Base-by-base conservation (phyloP, 2,888 invertebrate species). In the Himalopsyche japonica region DNA sequence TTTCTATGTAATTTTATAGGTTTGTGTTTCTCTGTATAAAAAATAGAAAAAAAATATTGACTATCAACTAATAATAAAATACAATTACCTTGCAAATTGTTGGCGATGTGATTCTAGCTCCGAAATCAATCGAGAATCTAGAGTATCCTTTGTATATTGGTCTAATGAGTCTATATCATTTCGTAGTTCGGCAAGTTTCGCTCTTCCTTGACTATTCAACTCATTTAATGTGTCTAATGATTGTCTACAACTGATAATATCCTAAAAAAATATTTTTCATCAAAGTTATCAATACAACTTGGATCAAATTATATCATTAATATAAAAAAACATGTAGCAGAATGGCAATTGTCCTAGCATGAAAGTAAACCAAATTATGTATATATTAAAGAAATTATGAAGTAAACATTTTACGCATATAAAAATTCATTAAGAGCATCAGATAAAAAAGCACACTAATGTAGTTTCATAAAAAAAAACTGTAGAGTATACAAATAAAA, bases 191-290 rank as follows among this genome's bases (percentile, higher is more conserved):
- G 94, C 92, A 88, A 97, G 93, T 90, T 95, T 95, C 20, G 91
- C 91, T 88, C 97, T 93, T 3, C 97, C 97, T 87, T 94, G 94
- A 88, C 95, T 95, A 89, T 97, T 97, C 3, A 97, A 90, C 84
- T 94, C 94, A 88, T 96, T 95, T 82, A 97, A 90, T 86, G 93
- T 92, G 87, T 94, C 93, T 88, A 96, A 92, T 0, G 96, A 95
- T 0, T 95, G 95, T 57, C 92, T 93, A 89, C 95, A 96, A 89
- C 94, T 94, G 88, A 95, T 92, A 87, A 97, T 96, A 88, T 97
- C 97, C 97, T 97, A 89, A 90, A 90, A 79, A 84, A 77, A 37
- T 37, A 37, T 5, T 37, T 78, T 84, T 70, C 83, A 84, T 15
- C 18, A 49, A 4, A 47, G 34, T 12, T 79, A 79, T 85, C 76